phyloP scores from a whole-genome alignment of 2,888 invertebrate genomes.

The Xylota segnis region DNA sequence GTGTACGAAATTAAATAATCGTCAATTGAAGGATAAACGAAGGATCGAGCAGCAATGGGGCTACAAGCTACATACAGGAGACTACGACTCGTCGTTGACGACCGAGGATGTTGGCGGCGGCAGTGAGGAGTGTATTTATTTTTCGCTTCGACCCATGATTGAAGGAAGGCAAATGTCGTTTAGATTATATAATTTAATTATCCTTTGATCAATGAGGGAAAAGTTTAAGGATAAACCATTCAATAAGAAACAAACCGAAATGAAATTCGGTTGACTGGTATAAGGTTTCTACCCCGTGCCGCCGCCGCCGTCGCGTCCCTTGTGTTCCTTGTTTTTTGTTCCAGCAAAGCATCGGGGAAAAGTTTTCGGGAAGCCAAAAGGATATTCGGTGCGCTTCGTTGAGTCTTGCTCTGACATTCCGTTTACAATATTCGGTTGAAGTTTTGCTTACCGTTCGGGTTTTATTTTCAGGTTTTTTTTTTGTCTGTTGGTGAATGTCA shows the following conservation, averaged over 20 bases:
- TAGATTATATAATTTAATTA: slow-evolving; percentile 74
- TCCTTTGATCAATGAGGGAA: slow-evolving; percentile 73
- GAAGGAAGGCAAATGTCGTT: slow-evolving; percentile 69
- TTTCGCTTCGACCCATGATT: slow-evolving; percentile 51
- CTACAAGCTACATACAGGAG: neutral
- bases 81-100: neutral
- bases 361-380: slow-evolving; percentile 43
- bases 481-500: slow-evolving; percentile 33
- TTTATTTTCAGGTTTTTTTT: slow-evolving; percentile 18
- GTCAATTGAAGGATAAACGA: slow-evolving; percentile 39
- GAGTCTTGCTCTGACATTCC: slow-evolving; percentile 48
- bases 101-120: neutral
- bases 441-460: slow-evolving; percentile 33
- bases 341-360: slow-evolving; percentile 9
- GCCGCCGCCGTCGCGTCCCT: neutral
- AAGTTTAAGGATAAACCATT: slow-evolving; percentile 66
- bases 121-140: slow-evolving; percentile 40
- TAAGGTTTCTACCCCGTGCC: slow-evolving; percentile 27
- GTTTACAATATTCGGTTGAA: slow-evolving; percentile 50
- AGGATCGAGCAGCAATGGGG: slow-evolving; percentile 1
- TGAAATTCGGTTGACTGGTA: slow-evolving; percentile 33
- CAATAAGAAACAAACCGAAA: slow-evolving; percentile 54
- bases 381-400: slow-evolving; percentile 50
- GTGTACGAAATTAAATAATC: slow-evolving; percentile 30
- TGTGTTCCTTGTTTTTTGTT: neutral